Evolutionary conservation across 2,888 invertebrate species (phyloP), one percentile per base, ranked within the genome.

Genomic region (Parasteatoda lunata): DNA sequence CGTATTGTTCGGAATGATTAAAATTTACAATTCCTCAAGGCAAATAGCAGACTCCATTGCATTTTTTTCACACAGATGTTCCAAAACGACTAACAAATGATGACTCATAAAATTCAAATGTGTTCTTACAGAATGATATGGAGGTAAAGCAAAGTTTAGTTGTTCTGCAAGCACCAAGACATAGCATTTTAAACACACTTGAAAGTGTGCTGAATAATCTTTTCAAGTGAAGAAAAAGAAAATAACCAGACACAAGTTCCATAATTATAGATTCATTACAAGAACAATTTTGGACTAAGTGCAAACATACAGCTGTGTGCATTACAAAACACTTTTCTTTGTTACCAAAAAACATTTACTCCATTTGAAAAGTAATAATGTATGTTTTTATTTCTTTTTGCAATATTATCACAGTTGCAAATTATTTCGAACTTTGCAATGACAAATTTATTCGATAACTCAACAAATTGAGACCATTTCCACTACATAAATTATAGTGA

Each of bases 151-250:
- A 88, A 86, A 88, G 83, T 79, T 81, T 81, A 83, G 88, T 81
- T 81, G 82, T 88, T 59, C 83, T 88, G 88, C 88, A 83, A 88
- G 88, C 88, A 88, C 88, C 88, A 88, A 88, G 88, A 88, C 88
- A 88, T 79, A 83, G 83, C 83, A 82, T 76, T 76, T 76, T 78
- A 82, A 81, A 78, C 83, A 76, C 81, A 81, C 86, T 64, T 87
- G 48, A 80, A 86, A 79, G 80, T 84, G 77, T 77, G 79, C 73
- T 69, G 59, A 75, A 84, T 72, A 84, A 79, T 84, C 84, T 64
- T 69, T 79, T 85, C 70, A 75, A 48, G 72, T 76, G 76, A 77
- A 65, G 75, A 66, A 71, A 77, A 65, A 69, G 52, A 76, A 83
- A 77, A 81, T 5, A 68, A 68, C 45, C 15, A 30, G 30, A 30